These are phyloP conservation scores for Thermophis baileyi DNA, from an alignment of 2,113 vertebrate genomes.

Conservation along the genomic window DNA sequence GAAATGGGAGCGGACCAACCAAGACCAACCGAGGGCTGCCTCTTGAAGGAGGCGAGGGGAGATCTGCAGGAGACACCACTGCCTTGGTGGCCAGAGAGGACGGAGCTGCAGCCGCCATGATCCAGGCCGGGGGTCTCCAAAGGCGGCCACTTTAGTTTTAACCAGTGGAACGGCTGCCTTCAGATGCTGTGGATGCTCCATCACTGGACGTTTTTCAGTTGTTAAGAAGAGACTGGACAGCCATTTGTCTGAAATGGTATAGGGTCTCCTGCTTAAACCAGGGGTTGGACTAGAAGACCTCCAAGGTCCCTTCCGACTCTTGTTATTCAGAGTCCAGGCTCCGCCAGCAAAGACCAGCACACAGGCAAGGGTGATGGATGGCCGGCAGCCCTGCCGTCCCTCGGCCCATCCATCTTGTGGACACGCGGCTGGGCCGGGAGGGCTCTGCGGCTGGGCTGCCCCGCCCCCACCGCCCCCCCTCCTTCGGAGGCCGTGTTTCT, in stretches of 20 bases:
- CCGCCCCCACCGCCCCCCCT: no score
- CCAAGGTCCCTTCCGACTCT: not conserved
- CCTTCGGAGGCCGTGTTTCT: not conserved
- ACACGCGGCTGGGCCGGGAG: not conserved
- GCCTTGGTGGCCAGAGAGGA: not conserved
- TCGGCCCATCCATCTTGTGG: conserved; percentile 49
- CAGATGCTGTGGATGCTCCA: not conserved
- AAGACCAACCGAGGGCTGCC: not conserved
- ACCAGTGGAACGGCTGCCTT: not conserved
- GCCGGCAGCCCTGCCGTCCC: conserved; percentile 35
- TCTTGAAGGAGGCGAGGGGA: not conserved
- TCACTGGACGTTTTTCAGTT: no score
- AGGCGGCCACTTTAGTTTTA: no score
- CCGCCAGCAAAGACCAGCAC: not conserved
- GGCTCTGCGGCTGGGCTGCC: not conserved
- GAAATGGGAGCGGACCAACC: not conserved
- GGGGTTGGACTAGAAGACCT: not conserved
- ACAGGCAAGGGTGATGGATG: conserved; percentile 16
- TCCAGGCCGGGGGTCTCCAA: not conserved
- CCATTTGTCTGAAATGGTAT: no score
- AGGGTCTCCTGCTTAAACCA: not conserved
- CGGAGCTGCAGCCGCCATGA: not conserved
- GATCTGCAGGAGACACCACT: not conserved
- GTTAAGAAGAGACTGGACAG: not conserved
- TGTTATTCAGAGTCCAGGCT: not conserved